Base-by-base conservation (phyloP, 2,888 invertebrate species). In the Epinotia brunnichana region DNA sequence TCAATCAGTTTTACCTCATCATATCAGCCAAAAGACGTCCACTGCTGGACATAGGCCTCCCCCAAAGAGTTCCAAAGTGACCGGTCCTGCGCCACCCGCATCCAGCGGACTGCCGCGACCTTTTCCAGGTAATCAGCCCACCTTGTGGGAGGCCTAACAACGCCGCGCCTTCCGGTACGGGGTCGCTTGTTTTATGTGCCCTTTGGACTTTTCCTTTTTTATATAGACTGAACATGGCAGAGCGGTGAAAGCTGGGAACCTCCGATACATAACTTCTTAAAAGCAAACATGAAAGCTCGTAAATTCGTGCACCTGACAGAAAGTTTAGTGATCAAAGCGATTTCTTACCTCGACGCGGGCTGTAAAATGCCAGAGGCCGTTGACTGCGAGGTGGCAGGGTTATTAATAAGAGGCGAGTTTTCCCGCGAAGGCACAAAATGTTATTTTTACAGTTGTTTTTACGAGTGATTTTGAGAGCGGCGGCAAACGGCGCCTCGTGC, bases 261-360 rank as follows among this genome's bases (percentile, higher is more conserved):
- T 9, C n/a, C 13, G 35, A 57, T 17, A 9, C 7, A 13, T 57
- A 57, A 17, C 59, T 17, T 35, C 13, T 59, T 39, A 39, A 35
- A 63, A 53, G 63, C 53, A 51, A 53, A 63, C 41, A 53, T 53
- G 63, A 53, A 63, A 63, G 53, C 63, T 53, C 61, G 21, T 61
- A 24, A 63, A 48, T 15, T 51, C 53, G n/a, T 62, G 35, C 51
- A 2, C 13, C 53, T 35, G 53, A 63, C 48, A 48, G 24, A n/a
- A 63, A 63, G 63, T 63, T 53, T 39, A 63, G 63, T 63, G 63
- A 63, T 63, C 63, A 63, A 63, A 63, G 63, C 48, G 24, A 62
- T 62, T 54, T 24, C 56, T 62, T 61, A 61, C 48, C 62, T 63
- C 3, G 10, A n/a, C 9, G 57, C 15, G 7, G 21, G 24, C 29